phyloP scores from a whole-genome alignment of 2,113 vertebrate genomes.

The Xiphophorus hellerii region DNA sequence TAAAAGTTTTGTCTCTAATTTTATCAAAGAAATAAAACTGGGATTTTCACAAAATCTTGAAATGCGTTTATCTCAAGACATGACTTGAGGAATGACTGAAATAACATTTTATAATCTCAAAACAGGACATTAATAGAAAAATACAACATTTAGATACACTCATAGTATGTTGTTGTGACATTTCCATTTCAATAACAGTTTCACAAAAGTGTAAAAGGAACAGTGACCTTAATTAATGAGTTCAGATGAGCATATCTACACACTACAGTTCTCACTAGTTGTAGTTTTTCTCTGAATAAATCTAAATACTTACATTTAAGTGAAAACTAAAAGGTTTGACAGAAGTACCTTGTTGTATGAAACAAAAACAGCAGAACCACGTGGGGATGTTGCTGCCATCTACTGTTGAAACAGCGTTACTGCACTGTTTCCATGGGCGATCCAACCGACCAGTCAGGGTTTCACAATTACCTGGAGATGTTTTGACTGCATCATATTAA shows the following conservation, averaged over 20 bases:
- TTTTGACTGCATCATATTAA: no score
- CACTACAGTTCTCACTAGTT: neutral
- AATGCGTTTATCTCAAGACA: neutral
- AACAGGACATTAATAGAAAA: neutral
- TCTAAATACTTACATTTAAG: neutral
- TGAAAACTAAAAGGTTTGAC: neutral
- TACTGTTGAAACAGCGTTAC: conserved; percentile 31
- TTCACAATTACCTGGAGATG: no score
- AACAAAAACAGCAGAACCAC: conserved; percentile 1
- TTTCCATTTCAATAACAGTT: neutral
- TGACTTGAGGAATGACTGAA: neutral
- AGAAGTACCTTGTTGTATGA: neutral
- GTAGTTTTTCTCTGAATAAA: neutral
- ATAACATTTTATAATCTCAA: neutral
- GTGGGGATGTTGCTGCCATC: conserved; percentile 57
- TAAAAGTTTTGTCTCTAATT: conserved; percentile 68
- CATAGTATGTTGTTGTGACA: neutral
- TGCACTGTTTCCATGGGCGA: conserved; percentile 17
- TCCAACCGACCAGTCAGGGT: no score
- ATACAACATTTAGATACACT: neutral
- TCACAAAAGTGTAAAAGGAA: neutral
- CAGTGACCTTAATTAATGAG: no score
- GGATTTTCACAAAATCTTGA: conserved; percentile 55
- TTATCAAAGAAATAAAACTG: conserved; percentile 73
- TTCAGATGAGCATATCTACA: no score